Evolutionary conservation across 2,113 vertebrate genomes (phyloP).

Genomic region (Ammodytes dubius): DNA sequence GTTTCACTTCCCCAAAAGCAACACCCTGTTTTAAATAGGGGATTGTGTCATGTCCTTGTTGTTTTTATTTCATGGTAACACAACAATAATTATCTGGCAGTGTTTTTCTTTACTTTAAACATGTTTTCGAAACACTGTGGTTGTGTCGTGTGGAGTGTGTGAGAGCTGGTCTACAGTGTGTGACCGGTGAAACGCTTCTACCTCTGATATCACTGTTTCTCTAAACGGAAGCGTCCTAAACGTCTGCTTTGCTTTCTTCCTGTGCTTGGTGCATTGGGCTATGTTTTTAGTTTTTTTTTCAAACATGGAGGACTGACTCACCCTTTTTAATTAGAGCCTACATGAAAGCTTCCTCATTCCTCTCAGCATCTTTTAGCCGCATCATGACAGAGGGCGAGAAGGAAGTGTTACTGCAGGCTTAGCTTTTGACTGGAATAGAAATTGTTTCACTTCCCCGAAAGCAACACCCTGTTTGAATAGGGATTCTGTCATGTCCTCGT

Average conservation of each 20-base stretch:
- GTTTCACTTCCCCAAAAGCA: constrained; percentile 54
- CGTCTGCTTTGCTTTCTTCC: constrained; percentile 2
- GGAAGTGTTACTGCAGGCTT: constrained; percentile 35
- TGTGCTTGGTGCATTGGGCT: neutral
- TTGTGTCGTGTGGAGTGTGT: constrained; percentile 17
- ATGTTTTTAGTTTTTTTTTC: neutral
- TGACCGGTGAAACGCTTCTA: constrained; percentile 13
- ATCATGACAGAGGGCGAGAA: constrained; percentile 7
- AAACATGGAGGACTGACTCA: constrained; percentile 27
- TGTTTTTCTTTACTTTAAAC: constrained; percentile 24
- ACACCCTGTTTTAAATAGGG: constrained; percentile 36
- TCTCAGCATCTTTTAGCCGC: constrained; percentile 22
- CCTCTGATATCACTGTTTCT: constrained; percentile 38
- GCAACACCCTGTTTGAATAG: constrained; percentile 42
- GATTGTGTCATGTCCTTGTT: constrained; percentile 5
- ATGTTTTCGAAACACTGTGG: constrained; percentile 20
- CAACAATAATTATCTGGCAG: constrained; percentile 14
- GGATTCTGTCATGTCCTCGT: constrained; percentile 4
- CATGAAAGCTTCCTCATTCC: constrained; percentile 39
- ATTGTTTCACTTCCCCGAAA: constrained; percentile 61
- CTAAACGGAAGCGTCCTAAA: constrained; percentile 8
- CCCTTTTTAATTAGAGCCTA: constrained; percentile 54
- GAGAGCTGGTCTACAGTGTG: constrained; percentile 7
- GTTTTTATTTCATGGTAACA: constrained; percentile 38
- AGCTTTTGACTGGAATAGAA: constrained; percentile 44